These are phyloP conservation scores for Festucalex cinctus DNA, from an alignment of 2,113 vertebrate genomes.

Conservation along the genomic window DNA sequence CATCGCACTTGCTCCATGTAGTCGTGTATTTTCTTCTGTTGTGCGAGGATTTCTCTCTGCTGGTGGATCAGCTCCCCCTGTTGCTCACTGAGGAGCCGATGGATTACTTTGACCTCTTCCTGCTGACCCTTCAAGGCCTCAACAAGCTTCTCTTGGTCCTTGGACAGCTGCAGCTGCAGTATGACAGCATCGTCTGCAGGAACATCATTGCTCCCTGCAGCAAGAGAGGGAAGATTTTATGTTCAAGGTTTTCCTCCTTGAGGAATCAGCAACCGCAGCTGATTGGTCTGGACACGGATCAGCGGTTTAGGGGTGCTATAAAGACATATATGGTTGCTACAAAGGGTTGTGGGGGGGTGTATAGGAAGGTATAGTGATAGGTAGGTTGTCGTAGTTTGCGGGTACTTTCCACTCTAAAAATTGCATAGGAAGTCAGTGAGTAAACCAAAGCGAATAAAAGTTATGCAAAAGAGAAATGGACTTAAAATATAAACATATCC, in stretches of 20 bases:
- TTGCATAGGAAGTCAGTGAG: too few species aligned
- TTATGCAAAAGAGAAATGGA: too few species aligned
- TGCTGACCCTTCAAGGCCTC: constrained; percentile 80
- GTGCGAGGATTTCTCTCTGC: constrained; percentile 79
- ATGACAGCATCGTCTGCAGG: constrained; percentile 81
- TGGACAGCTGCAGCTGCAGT: constrained; percentile 79
- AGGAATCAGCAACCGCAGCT: too few species aligned
- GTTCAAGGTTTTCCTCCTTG: background rate
- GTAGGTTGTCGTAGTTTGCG: too few species aligned
- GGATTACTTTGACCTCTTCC: constrained; percentile 74
- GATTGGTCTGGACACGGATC: too few species aligned
- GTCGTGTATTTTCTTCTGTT: constrained; percentile 81
- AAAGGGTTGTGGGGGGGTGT: too few species aligned
- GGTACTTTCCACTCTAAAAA: too few species aligned
- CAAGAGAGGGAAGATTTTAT: background rate
- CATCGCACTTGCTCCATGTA: constrained; percentile 78
- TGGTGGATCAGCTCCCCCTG: constrained; percentile 75
- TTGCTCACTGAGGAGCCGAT: constrained; percentile 77
- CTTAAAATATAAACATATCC: too few species aligned
- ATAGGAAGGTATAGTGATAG: too few species aligned
- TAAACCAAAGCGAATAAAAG: too few species aligned
- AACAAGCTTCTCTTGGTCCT: constrained; percentile 81
- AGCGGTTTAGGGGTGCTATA: too few species aligned
- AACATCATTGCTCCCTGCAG: constrained; percentile 79
- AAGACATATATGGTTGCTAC: too few species aligned